A percentile compares a stretch with the other conserved stretches of the same genome.
phyloP scores from a whole-genome alignment of 2,888 invertebrate genomes.

The Trachelus troglodyta region DNA sequence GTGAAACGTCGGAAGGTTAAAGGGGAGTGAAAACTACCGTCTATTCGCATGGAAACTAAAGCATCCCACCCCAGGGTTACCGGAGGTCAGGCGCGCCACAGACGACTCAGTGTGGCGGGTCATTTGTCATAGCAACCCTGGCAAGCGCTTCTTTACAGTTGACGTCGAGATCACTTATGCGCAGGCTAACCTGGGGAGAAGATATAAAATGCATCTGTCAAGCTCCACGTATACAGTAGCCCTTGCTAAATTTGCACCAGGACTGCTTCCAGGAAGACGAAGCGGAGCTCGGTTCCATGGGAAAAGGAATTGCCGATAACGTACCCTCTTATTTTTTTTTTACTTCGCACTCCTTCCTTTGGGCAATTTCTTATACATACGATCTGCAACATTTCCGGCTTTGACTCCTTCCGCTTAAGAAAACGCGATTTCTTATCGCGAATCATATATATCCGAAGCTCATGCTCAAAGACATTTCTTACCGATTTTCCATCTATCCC shows the following conservation, averaged over 20 bases:
- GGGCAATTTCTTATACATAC: neutral
- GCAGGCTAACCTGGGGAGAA: slow-evolving; percentile 24
- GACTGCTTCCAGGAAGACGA: neutral
- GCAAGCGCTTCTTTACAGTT: slow-evolving; percentile 31
- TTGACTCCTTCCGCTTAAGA: neutral
- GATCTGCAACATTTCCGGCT: neutral
- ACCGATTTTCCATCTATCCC: slow-evolving; percentile 3
- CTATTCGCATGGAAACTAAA: neutral
- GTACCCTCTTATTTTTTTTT: neutral
- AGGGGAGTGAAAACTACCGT: neutral
- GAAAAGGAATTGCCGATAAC: neutral
- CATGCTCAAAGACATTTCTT: neutral
- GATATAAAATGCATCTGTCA: slow-evolving; percentile 51
- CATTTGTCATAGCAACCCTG: slow-evolving; percentile 47
- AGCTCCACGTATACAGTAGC: slow-evolving; percentile 25
- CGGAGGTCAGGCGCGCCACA: slow-evolving; percentile 27
- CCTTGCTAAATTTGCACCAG: neutral
- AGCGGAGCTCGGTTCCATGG: neutral
- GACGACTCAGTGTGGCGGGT: slow-evolving; percentile 10
- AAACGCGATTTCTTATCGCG: neutral
- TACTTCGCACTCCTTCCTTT: neutral
- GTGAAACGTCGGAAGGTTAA: neutral
- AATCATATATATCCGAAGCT: neutral
- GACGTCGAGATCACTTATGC: slow-evolving; percentile 27
- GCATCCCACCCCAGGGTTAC: neutral